Evolutionary conservation across 2,797 vertebrate species (phyloP).

Genomic region (Takifugu ocellatus): DNA sequence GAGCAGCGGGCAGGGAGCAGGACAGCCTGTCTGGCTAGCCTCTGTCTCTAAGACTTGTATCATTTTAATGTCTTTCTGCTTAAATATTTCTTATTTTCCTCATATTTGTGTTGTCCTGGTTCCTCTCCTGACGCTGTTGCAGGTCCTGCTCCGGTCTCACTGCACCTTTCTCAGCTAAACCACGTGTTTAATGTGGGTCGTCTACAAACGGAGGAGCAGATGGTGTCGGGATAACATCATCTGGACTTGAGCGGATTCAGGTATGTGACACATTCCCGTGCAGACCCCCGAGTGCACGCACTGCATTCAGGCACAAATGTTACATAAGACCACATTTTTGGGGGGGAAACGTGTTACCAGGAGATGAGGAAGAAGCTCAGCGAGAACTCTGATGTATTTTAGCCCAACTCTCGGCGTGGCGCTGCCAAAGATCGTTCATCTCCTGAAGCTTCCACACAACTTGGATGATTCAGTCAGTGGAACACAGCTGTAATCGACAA

Average conservation of each 20-base stretch:
- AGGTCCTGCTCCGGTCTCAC: too few relatives aligned
- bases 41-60: too few relatives aligned
- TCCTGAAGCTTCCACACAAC: slow-evolving; percentile 5
- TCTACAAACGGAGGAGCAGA: slow-evolving; percentile 29
- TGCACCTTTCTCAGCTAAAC: too few relatives aligned
- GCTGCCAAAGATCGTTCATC: slow-evolving; percentile 10
- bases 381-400: not conserved
- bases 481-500: slow-evolving; percentile 5
- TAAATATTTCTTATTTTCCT: too few relatives aligned
- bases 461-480: slow-evolving; percentile 21
- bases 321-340: too few relatives aligned
- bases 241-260: slow-evolving; percentile 28
- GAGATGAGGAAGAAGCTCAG: slow-evolving; percentile 1
- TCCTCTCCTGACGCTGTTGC: too few relatives aligned
- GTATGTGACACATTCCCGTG: slow-evolving; percentile 26
- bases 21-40: too few relatives aligned
- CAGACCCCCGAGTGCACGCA: slow-evolving; percentile 28
- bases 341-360: too few relatives aligned
- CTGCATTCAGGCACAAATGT: slow-evolving; percentile 1
- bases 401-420: slow-evolving; percentile 5
- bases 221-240: slow-evolving; percentile 42
- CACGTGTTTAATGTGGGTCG: slow-evolving; percentile 19
- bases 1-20: too few relatives aligned
- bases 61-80: too few relatives aligned
- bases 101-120: too few relatives aligned